These are phyloP conservation scores for Ctenochaetus hawaiiensis DNA, from an alignment of 2,797 vertebrate species.

Conservation along the genomic window DNA sequence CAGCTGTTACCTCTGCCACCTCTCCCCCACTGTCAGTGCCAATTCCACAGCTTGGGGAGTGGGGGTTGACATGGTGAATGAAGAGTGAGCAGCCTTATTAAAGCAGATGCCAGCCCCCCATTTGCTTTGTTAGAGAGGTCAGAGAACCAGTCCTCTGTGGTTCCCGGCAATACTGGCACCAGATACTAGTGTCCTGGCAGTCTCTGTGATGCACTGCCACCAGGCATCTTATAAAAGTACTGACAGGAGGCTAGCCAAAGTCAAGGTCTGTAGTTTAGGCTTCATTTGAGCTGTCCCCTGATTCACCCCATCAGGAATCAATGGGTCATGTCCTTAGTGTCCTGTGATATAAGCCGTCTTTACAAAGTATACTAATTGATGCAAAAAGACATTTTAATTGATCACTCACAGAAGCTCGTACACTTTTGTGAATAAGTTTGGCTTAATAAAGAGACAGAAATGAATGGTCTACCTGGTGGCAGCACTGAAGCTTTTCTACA, in stretches of 20 bases:
- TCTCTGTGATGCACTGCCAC: conserved; percentile 43
- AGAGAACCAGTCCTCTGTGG: conserved; percentile 57
- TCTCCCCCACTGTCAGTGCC: conserved; percentile 50
- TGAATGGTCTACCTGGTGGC: neutral
- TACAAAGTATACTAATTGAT: neutral
- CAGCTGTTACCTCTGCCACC: conserved; percentile 90
- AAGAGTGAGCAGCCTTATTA: conserved; percentile 69
- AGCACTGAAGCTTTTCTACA: no score
- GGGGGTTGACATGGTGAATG: conserved; percentile 31
- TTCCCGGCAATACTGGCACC: conserved; percentile 66
- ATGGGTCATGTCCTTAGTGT: conserved; percentile 35
- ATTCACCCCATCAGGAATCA: conserved; percentile 63
- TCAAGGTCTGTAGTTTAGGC: conserved; percentile 66
- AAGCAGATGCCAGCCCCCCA: conserved; percentile 69
- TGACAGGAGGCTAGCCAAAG: conserved; percentile 66
- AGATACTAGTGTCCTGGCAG: conserved; percentile 56
- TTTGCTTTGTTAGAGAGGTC: conserved; percentile 66
- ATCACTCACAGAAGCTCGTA: neutral
- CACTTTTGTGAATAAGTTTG: conserved; percentile 1
- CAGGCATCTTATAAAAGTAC: conserved; percentile 67
- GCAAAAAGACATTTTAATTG: neutral
- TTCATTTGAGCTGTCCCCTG: conserved; percentile 69
- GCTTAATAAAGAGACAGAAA: neutral
- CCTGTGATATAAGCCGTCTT: conserved; percentile 13
- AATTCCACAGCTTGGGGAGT: conserved; percentile 53